Evolutionary conservation across 2,888 invertebrate genomes (phyloP), one percentile per base, ranked within the genome.

Genomic region (Lasioglossum villosulum): DNA sequence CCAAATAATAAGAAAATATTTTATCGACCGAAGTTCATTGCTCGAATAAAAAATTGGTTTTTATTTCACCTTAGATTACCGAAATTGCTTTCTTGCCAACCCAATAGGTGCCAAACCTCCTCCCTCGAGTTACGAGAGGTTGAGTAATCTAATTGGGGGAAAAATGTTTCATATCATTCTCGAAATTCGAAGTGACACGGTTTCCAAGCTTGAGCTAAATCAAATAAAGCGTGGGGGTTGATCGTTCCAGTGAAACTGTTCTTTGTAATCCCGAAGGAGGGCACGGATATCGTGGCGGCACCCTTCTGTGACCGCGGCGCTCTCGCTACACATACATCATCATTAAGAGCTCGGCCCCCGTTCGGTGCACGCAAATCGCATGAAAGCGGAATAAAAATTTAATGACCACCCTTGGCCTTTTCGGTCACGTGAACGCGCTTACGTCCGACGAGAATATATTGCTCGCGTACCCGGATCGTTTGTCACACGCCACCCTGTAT

Each of bases 341-440:
- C 90, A 88, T 89, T 89, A 90, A 75, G 63, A n/a, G 34, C 27
- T n/a, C 52, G 52, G 34, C 70, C 42, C 52, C 37, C 59, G 6
- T 34, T 80, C 68, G 78, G 23, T 30, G 83, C 89, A 89, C 89
- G 89, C 89, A 90, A 90, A 90, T 90, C 90, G 90, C 78, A 87
- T 80, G 89, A 90, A 90, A 90, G 83, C 82, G 72, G 79, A 89
- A 90, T 90, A 87, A 90, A 90, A 90, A 90, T 90, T 90, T 90
- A 90, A 90, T 88, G 89, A 90, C 83, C 86, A 56, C 73, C 85
- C 82, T 70, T 77, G 86, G 77, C 83, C 76, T 90, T 90, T 82
- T 85, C 83, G 86, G 76, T 81, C 80, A 82, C 76, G 86, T 86
- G 78, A 88, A 85, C 79, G 78, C 83, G 88, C 83, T 88, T 88